Conservation (phyloP, 2,113 vertebrate genomes). For the Ginglymostoma cirratum region DNA sequence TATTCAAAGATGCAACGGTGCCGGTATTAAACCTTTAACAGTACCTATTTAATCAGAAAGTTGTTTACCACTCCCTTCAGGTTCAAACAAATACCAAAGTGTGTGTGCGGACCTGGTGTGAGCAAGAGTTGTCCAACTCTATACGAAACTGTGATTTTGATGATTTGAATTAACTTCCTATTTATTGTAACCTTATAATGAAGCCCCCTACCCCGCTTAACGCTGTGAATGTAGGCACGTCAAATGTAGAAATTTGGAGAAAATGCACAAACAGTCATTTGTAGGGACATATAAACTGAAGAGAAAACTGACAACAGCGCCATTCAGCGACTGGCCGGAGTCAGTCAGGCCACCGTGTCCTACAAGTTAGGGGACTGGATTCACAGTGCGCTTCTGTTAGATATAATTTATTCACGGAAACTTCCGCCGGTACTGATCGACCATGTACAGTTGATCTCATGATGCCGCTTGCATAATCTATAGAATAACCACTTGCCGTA, state of each 20-base stretch:
- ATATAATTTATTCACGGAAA: neutral
- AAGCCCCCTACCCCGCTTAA: neutral
- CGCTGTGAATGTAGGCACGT: neutral
- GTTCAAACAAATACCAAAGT: slow-evolving; percentile 25
- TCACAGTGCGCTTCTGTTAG: neutral
- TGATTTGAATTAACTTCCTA: neutral
- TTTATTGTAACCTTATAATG: neutral
- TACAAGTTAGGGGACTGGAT: neutral
- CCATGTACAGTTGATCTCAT: neutral
- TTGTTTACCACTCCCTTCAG: slow-evolving; percentile 39
- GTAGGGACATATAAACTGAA: too few species aligned
- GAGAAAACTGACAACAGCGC: neutral
- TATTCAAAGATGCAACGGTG: neutral
- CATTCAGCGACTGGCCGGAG: neutral
- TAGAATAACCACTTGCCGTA: neutral
- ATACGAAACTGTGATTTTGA: neutral
- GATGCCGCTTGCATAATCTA: neutral
- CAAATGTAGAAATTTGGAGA: neutral
- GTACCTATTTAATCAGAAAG: slow-evolving; percentile 38
- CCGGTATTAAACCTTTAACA: too few species aligned
- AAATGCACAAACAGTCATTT: neutral
- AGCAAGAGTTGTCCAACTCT: neutral
- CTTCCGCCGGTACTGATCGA: neutral
- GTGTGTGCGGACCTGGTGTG: too few species aligned
- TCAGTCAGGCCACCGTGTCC: neutral